phyloP scores from a whole-genome alignment of 2,797 vertebrate species.

The Pipistrellus pipistrellus region DNA sequence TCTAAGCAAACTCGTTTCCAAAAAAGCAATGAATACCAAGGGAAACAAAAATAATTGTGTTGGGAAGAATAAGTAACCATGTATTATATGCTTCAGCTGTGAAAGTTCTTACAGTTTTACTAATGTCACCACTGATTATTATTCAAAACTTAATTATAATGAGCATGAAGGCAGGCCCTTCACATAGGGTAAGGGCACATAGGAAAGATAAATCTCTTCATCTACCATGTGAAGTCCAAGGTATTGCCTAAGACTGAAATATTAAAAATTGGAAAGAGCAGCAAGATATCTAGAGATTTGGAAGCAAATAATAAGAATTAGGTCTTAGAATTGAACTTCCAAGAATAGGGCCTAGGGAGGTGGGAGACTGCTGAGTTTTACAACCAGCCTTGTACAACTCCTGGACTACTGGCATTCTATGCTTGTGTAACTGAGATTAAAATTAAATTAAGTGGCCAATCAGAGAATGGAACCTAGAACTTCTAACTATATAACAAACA shows the following conservation, averaged over 20 bases:
- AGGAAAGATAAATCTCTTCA: constrained; percentile 16
- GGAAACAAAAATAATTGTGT: not conserved
- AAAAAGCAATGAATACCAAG: constrained; percentile 15
- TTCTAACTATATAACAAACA: not conserved
- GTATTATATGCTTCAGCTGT: not conserved
- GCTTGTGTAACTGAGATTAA: not conserved
- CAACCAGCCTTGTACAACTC: not conserved
- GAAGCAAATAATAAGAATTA: not conserved
- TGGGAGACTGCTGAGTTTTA: not conserved
- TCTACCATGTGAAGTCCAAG: not conserved
- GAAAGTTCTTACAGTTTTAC: not conserved
- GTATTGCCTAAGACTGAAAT: not conserved
- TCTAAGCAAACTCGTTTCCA: not conserved
- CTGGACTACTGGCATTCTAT: not conserved
- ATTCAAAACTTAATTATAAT: constrained; percentile 33
- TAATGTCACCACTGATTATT: not conserved
- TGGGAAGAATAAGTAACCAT: not conserved
- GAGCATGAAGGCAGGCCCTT: not conserved
- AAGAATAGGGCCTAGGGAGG: not conserved
- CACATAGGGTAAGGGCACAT: fast-evolving
- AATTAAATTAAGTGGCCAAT: not conserved
- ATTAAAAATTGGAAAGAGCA: not conserved
- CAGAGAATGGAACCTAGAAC: not conserved
- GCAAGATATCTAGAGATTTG: not conserved
- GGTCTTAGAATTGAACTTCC: not conserved